Base-by-base conservation (phyloP, 1,140 invertebrate species). In the Condylostylus longicornis region DNA sequence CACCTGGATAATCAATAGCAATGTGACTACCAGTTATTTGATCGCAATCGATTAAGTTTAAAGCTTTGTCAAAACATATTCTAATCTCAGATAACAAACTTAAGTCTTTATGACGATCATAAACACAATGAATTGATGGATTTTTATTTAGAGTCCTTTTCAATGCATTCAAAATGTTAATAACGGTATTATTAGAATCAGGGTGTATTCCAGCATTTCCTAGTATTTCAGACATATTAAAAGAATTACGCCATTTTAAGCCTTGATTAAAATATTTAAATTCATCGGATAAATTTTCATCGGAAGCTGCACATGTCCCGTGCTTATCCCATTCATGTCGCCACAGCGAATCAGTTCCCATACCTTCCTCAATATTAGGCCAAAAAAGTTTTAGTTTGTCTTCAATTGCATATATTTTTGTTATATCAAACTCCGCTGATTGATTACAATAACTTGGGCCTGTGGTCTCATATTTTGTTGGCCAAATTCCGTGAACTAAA, bases 401-500 rank as follows among this genome's bases (percentile, higher is more conserved):
- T 42, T 74, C 60, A 25, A 87, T 70, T 0, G 70, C 61, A 18
- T 64, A 53, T 4, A 87, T 49, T 37, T 66, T 50, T 12, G 63
- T 54, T 5, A 66, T 49, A 45, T 82, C 62, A 48, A 85, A 87
- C 18, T 67, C 57, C 44, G 74, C 67, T 0, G 75, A 68, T 12
- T 54, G 65, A 44, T 82, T 77, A 44, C 81, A 85, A 49, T 69
- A 82, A 5, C 50, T 50, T 2, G 82, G 81, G 0, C 77, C 80
- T 2, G 66, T 50, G n/a, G 66, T 70, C 5, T 73, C 68, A 4
- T 66, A 59, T 54, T 77, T 74, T 0, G 77, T 79, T 0, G 83
- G 83, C 84, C 84, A 88, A 13, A 86, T 64, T 9, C 83, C 83
- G 51, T 88, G 83, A 21, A 88, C n/a, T n/a, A n/a, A n/a, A n/a